Evolutionary conservation across 2,113 vertebrate species (phyloP).

Genomic region (Crotophaga sulcirostris): DNA sequence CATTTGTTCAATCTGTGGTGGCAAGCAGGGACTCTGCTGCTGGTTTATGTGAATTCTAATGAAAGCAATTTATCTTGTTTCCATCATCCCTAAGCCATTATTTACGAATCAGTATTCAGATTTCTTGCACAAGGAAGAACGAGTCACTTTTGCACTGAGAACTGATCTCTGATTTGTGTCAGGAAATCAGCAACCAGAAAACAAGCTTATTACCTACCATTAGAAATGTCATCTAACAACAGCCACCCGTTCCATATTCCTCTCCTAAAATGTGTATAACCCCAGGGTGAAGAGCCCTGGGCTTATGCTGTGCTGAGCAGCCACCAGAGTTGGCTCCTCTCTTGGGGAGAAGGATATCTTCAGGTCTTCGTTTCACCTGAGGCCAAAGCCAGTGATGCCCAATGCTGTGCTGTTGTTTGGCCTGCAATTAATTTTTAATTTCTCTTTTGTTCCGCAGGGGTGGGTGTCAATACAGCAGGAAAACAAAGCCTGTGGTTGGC

Average conservation of each 20-base stretch:
- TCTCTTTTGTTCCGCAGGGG: neutral
- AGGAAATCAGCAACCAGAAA: slow-evolving; percentile 24
- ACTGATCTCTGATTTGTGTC: neutral
- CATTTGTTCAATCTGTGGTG: slow-evolving; percentile 8
- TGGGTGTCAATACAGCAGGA: neutral
- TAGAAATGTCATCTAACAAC: neutral
- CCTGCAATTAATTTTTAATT: fast-evolving
- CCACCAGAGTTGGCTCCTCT: neutral
- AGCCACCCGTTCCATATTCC: neutral
- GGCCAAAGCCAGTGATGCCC: neutral
- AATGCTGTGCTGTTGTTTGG: neutral
- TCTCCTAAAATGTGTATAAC: neutral
- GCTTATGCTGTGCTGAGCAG: neutral
- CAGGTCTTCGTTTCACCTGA: neutral
- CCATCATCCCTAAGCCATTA: neutral
- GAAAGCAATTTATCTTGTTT: slow-evolving; percentile 12
- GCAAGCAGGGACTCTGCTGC: slow-evolving; percentile 27
- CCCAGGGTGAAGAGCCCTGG: neutral
- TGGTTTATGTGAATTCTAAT: slow-evolving; percentile 47
- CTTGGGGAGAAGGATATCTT: neutral
- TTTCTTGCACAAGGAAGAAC: neutral
- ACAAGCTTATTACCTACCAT: neutral
- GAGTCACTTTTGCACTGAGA: neutral
- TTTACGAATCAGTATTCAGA: slow-evolving; percentile 39
- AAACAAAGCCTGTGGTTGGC: neutral